These are phyloP conservation scores for Apantesis nais DNA, from an alignment of 2,888 invertebrate species.

Conservation along the genomic window DNA sequence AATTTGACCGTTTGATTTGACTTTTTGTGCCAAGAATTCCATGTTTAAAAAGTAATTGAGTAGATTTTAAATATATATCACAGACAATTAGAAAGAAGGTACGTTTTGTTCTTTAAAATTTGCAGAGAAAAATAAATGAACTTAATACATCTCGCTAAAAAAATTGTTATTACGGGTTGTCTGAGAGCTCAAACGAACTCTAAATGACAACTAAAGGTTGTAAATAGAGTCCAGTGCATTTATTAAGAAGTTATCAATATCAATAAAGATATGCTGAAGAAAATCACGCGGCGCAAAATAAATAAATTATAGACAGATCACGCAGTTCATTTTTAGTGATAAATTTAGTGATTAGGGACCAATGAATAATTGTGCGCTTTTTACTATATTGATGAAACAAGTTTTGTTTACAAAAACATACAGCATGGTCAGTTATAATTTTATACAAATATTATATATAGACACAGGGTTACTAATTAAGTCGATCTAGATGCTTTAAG, in stretches of 20 bases:
- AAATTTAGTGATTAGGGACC: conserved; percentile 3
- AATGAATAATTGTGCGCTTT: not conserved
- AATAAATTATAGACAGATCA: conserved; percentile 45
- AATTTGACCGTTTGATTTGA: conserved; percentile 68
- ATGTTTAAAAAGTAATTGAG: conserved; percentile 60
- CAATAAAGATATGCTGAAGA: conserved; percentile 42
- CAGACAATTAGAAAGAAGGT: conserved; percentile 49
- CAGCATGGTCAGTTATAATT: not conserved
- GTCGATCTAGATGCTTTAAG: no score
- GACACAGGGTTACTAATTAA: no score
- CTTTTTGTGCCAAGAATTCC: conserved; percentile 74
- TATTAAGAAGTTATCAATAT: conserved; percentile 54
- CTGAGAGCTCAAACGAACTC: conserved; percentile 63
- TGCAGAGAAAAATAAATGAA: not conserved
- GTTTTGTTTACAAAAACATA: not conserved
- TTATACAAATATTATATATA: no score
- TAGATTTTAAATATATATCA: conserved; percentile 56
- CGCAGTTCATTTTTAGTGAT: conserved; percentile 15
- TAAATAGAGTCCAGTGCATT: conserved; percentile 40
- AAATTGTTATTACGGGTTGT: conserved; percentile 29
- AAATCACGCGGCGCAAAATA: conserved; percentile 49
- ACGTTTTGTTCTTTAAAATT: conserved; percentile 4
- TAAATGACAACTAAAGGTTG: conserved; percentile 75
- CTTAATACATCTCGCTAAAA: conserved; percentile 20
- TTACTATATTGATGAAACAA: not conserved